phyloP scores from a whole-genome alignment of 2,888 invertebrate species.

The Troides oblongomaculatus region DNA sequence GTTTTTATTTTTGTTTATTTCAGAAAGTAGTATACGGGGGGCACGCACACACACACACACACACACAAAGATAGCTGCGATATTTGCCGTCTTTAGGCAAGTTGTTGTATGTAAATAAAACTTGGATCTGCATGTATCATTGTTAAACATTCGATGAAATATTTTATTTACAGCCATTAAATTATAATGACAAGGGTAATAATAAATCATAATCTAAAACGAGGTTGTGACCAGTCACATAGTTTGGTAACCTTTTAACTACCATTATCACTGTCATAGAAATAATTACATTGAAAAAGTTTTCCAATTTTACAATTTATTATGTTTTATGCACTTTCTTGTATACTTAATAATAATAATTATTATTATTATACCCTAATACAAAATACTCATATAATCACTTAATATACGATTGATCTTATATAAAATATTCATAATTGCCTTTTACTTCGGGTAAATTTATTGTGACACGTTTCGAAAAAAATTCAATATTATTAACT shows the following conservation, averaged over 20 bases:
- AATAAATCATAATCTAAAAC: neutral
- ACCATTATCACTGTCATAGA: too few species aligned
- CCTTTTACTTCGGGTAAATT: neutral
- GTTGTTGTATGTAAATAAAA: constrained; percentile 33
- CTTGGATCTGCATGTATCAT: constrained; percentile 33
- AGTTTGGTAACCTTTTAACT: neutral
- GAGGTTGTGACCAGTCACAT: neutral
- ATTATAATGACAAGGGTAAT: neutral
- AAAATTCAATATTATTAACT: too few species aligned
- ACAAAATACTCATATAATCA: neutral
- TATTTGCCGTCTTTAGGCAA: constrained; percentile 42
- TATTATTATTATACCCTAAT: neutral
- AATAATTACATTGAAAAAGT: neutral
- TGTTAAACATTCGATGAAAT: neutral
- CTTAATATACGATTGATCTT: too few species aligned
- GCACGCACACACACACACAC: constrained; percentile 29
- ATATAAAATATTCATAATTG: neutral
- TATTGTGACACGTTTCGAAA: neutral
- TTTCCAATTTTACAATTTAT: neutral
- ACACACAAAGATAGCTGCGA: constrained; percentile 33
- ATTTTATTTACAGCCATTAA: neutral
- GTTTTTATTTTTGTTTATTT: constrained; percentile 17
- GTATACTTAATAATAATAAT: neutral
- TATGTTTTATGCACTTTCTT: constrained; percentile 1
- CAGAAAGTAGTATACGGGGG: constrained; percentile 7